phyloP scores from a whole-genome alignment of 2,113 vertebrate species.

The Hemicordylus capensis region DNA sequence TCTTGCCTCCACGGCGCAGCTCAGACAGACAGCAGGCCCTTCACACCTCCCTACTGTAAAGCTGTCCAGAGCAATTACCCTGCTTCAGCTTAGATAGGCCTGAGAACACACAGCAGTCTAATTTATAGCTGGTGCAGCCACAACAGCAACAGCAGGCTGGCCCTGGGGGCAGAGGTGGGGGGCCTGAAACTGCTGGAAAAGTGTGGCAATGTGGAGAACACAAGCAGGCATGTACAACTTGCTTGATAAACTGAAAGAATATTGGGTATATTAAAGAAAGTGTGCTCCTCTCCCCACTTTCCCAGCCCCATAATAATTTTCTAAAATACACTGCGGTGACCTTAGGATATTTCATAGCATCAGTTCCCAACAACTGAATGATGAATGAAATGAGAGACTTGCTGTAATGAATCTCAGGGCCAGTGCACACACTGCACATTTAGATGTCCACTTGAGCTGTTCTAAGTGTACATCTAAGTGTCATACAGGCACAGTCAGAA shows the following conservation, averaged over 20 bases:
- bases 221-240: not conserved
- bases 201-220: constrained; percentile 14
- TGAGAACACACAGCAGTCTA: constrained; percentile 57
- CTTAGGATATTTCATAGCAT: not conserved
- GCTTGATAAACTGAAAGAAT: not conserved
- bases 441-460: not conserved
- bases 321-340: not conserved
- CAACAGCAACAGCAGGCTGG: constrained; percentile 49
- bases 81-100: constrained; percentile 47
- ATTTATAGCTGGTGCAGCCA: constrained; percentile 66
- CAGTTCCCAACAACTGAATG: not conserved
- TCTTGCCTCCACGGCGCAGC: constrained; percentile 20
- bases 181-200: not conserved
- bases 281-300: not conserved
- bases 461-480: not conserved
- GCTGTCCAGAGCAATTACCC: constrained; percentile 79
- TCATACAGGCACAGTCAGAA: not conserved
- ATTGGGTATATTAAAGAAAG: not conserved
- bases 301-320: not conserved
- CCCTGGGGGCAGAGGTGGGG: constrained; percentile 33
- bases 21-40: constrained; percentile 65
- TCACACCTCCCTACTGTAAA: constrained; percentile 82
- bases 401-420: not conserved
- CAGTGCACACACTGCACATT: not conserved
- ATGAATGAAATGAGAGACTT: not conserved